These are phyloP conservation scores for Drosophila barbarae DNA, from an alignment of 2,888 invertebrate species.

Conservation along the genomic window DNA sequence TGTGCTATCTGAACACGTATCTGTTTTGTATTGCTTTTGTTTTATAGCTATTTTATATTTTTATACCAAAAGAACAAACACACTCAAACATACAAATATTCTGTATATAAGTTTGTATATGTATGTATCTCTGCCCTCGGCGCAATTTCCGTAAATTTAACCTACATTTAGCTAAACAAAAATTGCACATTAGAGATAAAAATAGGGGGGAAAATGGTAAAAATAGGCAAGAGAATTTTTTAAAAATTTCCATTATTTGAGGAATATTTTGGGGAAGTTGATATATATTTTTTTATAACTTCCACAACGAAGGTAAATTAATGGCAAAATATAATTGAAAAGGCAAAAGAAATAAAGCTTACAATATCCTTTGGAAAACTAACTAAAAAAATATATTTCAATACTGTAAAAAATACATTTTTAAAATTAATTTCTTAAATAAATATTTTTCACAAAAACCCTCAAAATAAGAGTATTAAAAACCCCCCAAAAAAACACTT, in stretches of 20 bases:
- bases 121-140: conserved; percentile 42
- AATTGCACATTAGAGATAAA: conserved; percentile 39
- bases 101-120: conserved; percentile 13
- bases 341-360: no score
- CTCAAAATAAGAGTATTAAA: conserved; percentile 2
- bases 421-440: no score
- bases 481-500: conserved; percentile 51
- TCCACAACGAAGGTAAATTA: conserved; percentile 50
- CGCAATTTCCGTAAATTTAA: conserved; percentile 73
- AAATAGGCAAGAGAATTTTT: not conserved
- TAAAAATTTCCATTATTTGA: conserved; percentile 12
- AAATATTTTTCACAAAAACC: no score
- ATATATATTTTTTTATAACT: not conserved
- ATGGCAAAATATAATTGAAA: not conserved
- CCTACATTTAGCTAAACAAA: conserved; percentile 63
- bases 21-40: conserved; percentile 42
- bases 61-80: conserved; percentile 19
- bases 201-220: conserved; percentile 1
- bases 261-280: conserved; percentile 28
- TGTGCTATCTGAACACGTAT: conserved; percentile 43
- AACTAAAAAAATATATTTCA: not conserved
- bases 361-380: not conserved
- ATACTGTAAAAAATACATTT: no score
- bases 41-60: conserved; percentile 50
- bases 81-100: not conserved